These are phyloP conservation scores for Papilio protenor DNA, from an alignment of 2,888 invertebrate species.

Conservation along the genomic window DNA sequence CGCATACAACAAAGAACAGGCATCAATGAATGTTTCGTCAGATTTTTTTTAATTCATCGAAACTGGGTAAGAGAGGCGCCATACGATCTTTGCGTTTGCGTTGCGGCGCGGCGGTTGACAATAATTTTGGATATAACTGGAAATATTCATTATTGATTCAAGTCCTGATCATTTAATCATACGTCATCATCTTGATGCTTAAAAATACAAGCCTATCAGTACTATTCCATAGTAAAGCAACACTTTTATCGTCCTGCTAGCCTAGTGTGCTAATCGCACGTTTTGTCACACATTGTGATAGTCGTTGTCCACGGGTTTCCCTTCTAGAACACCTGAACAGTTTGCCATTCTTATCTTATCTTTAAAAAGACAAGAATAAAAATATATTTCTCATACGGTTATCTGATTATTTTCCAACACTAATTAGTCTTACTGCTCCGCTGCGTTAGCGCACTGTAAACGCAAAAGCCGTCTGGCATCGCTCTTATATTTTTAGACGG, in stretches of 20 bases:
- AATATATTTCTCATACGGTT: no score
- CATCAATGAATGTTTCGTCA: background rate
- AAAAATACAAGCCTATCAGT: no score
- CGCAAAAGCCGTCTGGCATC: background rate
- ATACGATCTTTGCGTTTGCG: background rate
- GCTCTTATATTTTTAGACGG: background rate
- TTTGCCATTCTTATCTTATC: no score
- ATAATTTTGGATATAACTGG: background rate
- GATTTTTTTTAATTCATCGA: background rate
- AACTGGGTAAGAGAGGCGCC: background rate
- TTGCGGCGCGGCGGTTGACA: background rate
- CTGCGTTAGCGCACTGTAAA: background rate
- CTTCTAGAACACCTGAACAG: no score
- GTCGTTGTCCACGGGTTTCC: no score
- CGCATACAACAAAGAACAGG: background rate
- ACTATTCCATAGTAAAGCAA: no score
- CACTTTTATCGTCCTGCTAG: no score
- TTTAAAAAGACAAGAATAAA: no score
- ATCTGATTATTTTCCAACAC: background rate
- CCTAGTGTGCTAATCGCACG: no score
- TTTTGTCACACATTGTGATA: no score
- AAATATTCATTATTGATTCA: background rate
- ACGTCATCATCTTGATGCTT: background rate
- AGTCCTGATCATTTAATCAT: background rate
- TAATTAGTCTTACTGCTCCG: background rate